phyloP scores from a whole-genome alignment of 2,113 vertebrate genomes.

The Ascaphus truei region DNA sequence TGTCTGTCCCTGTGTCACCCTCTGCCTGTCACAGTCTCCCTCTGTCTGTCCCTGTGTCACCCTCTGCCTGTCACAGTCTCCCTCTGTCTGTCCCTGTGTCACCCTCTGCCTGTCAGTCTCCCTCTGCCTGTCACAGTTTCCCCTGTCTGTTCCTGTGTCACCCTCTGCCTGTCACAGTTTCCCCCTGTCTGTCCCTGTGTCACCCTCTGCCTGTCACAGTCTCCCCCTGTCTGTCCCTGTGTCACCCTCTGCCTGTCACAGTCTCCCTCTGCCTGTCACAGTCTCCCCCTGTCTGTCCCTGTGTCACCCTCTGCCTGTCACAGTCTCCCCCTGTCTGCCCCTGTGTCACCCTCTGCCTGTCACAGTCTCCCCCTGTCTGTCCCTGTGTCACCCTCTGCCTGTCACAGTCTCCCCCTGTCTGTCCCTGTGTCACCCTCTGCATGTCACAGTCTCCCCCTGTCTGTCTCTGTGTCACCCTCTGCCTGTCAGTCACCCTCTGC shows the following conservation, averaged over 20 bases:
- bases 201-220: neutral
- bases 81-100: neutral
- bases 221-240: neutral
- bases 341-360: neutral
- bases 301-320: no score
- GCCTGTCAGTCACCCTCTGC: slow-evolving; percentile 7
- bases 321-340: neutral
- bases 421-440: neutral
- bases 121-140: slow-evolving; percentile 1
- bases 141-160: neutral
- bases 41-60: neutral
- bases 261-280: neutral
- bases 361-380: neutral
- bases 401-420: neutral
- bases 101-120: neutral
- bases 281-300: no score
- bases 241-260: slow-evolving; percentile 5
- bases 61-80: no score
- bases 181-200: no score
- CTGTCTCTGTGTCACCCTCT: neutral
- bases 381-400: neutral
- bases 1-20: neutral
- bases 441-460: neutral
- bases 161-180: neutral
- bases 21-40: neutral